phyloP scores from a whole-genome alignment of 2,888 invertebrate genomes.

The Marronus borbonicus region DNA sequence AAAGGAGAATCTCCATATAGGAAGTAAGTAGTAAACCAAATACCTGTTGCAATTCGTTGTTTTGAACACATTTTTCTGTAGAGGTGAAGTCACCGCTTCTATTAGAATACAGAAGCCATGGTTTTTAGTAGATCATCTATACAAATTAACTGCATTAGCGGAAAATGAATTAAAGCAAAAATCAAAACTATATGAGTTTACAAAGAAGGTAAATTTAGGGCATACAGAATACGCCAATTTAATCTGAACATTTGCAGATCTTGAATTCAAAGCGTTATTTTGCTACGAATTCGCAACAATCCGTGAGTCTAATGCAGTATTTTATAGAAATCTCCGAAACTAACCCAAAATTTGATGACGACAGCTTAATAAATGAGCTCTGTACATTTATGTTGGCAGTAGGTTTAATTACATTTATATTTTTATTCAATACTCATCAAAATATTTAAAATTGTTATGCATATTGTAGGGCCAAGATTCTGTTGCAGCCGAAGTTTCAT shows the following conservation, averaged over 20 bases:
- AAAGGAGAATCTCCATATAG: conserved; percentile 74
- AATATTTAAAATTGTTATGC: no score
- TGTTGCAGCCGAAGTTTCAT: conserved; percentile 74
- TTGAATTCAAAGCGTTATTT: conserved; percentile 46
- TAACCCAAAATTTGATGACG: conserved; percentile 72
- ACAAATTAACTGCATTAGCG: conserved; percentile 72
- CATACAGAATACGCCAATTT: neutral
- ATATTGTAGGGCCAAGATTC: conserved; percentile 74
- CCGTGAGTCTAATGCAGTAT: conserved; percentile 70
- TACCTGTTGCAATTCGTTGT: neutral
- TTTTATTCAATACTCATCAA: neutral
- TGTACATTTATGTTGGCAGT: conserved; percentile 78
- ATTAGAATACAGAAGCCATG: conserved; percentile 74
- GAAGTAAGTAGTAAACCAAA: conserved; percentile 63
- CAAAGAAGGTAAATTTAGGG: conserved; percentile 64
- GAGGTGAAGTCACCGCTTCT: conserved; percentile 72
- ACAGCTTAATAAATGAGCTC: conserved; percentile 75
- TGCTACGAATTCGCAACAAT: conserved; percentile 21
- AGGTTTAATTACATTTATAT: conserved; percentile 54
- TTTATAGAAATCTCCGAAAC: conserved; percentile 73
- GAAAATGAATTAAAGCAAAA: conserved; percentile 72
- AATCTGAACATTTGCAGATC: conserved; percentile 47
- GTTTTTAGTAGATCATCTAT: conserved; percentile 74
- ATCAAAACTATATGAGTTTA: conserved; percentile 70
- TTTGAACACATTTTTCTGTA: conserved; percentile 59